Conservation (phyloP, 2,797 vertebrate species). For the Sandelia bainsii region DNA sequence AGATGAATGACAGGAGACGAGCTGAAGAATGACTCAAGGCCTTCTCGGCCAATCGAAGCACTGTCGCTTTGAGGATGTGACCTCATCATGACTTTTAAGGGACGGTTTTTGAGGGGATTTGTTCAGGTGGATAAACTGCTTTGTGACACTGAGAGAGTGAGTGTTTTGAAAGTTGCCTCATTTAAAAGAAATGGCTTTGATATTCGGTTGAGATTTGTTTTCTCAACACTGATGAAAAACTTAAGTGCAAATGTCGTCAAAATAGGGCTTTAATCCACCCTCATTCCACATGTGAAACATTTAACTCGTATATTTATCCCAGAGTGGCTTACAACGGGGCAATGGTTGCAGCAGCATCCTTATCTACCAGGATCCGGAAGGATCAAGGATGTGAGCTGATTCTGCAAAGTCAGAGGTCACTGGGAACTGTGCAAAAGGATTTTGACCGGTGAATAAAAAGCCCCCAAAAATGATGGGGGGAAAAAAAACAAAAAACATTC, state of each 20-base stretch:
- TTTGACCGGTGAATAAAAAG: neutral
- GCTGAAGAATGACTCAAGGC: conserved; percentile 19
- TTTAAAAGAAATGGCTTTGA: neutral
- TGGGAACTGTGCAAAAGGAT: neutral
- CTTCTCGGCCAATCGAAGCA: conserved; percentile 6
- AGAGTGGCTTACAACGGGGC: conserved; percentile 26
- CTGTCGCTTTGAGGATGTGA: neutral
- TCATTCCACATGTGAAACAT: conserved; percentile 27
- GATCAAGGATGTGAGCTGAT: neutral
- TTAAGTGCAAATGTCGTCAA: neutral
- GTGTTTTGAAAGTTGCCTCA: neutral
- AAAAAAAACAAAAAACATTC: neutral
- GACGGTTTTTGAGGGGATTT: neutral
- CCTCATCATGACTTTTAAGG: neutral
- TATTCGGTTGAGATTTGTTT: neutral
- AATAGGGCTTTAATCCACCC: conserved; percentile 37
- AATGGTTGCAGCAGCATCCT: neutral
- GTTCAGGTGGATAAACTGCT: conserved; percentile 4
- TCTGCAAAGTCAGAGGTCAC: neutral
- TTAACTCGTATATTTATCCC: conserved; percentile 14
- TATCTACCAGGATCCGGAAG: neutral
- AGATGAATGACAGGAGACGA: conserved; percentile 11
- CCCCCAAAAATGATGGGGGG: neutral
- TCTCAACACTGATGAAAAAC: neutral
- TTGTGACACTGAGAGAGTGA: neutral